Conservation (phyloP, 1,140 invertebrate genomes). For the Tachypleus tridentatus region DNA sequence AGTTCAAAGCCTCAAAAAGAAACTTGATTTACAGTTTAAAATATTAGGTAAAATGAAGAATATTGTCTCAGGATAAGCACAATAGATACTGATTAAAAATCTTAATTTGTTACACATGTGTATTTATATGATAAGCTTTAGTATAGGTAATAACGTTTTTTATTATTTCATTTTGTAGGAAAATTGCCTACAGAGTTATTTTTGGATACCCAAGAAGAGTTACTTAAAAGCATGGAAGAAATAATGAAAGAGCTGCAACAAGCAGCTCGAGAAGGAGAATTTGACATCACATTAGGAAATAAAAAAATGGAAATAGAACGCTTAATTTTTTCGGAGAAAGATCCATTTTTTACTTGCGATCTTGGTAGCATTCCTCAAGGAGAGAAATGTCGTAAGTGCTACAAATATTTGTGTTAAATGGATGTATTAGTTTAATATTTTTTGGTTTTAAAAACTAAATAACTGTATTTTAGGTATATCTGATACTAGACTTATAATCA, state of each 20-base stretch:
- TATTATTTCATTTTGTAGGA: constrained; percentile 2
- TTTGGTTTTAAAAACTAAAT: too few relatives aligned
- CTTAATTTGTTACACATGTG: neutral
- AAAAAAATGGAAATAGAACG: constrained; percentile 27
- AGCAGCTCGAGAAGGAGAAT: constrained; percentile 30
- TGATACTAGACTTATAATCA: too few relatives aligned
- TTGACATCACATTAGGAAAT: constrained; percentile 31
- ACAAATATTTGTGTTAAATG: too few relatives aligned
- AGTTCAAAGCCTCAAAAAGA: neutral
- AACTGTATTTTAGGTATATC: too few relatives aligned
- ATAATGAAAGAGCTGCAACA: constrained; percentile 28
- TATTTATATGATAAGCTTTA: neutral
- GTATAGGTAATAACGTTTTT: neutral
- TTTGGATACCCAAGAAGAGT: constrained; percentile 12
- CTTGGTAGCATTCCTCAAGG: constrained; percentile 32
- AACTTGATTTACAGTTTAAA: constrained; percentile 14
- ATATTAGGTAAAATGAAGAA: constrained; percentile 10
- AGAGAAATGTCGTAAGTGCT: constrained; percentile 34
- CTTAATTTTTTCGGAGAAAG: constrained; percentile 26
- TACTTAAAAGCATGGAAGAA: constrained; percentile 26
- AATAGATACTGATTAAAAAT: neutral
- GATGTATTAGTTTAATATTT: too few relatives aligned
- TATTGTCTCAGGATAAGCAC: neutral
- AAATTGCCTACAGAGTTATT: constrained; percentile 11
- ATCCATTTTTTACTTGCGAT: constrained; percentile 33